phyloP scores from a whole-genome alignment of 1,140 invertebrate genomes.

The Bombyx mandarina region DNA sequence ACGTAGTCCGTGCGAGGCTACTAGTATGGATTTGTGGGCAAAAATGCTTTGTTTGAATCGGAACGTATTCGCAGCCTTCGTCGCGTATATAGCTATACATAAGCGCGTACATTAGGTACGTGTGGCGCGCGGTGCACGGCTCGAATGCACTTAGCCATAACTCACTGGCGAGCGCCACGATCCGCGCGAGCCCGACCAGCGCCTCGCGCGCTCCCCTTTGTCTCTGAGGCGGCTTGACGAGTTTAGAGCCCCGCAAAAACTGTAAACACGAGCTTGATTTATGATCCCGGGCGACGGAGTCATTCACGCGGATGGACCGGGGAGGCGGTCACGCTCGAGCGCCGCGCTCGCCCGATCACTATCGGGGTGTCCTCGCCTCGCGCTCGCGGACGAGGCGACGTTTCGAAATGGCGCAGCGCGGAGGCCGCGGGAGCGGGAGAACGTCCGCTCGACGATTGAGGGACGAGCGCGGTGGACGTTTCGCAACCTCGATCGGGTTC shows the following conservation, averaged over 20 bases:
- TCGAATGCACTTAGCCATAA: slow-evolving; percentile 58
- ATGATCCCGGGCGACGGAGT: slow-evolving; percentile 32
- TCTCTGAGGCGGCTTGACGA: slow-evolving; percentile 37
- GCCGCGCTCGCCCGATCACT: slow-evolving; percentile 48
- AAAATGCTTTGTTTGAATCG: slow-evolving; percentile 66
- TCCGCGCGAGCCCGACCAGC: slow-evolving; percentile 29
- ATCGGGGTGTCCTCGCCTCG: slow-evolving; percentile 34
- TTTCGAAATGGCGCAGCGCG: slow-evolving; percentile 66
- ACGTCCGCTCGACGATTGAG: slow-evolving; percentile 52
- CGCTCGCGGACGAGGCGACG: slow-evolving; percentile 51
- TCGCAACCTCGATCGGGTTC: slow-evolving; percentile 56
- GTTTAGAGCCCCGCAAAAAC: slow-evolving; percentile 50
- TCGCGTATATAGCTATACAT: slow-evolving; percentile 48
- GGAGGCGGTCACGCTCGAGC: slow-evolving; percentile 30
- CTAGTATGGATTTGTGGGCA: slow-evolving; percentile 54
- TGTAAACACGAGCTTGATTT: slow-evolving; percentile 49
- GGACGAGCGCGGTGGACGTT: slow-evolving; percentile 46
- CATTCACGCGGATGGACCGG: slow-evolving; percentile 43
- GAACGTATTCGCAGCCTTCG: slow-evolving; percentile 61
- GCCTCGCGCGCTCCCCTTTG: slow-evolving; percentile 32
- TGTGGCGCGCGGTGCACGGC: slow-evolving; percentile 53
- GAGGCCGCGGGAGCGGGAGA: slow-evolving; percentile 62
- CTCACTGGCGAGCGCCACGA: slow-evolving; percentile 48
- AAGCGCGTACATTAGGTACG: slow-evolving; percentile 54
- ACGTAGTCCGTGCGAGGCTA: slow-evolving; percentile 28